phyloP scores from a whole-genome alignment of 2,888 invertebrate species.

The Ennomos quercinarius region DNA sequence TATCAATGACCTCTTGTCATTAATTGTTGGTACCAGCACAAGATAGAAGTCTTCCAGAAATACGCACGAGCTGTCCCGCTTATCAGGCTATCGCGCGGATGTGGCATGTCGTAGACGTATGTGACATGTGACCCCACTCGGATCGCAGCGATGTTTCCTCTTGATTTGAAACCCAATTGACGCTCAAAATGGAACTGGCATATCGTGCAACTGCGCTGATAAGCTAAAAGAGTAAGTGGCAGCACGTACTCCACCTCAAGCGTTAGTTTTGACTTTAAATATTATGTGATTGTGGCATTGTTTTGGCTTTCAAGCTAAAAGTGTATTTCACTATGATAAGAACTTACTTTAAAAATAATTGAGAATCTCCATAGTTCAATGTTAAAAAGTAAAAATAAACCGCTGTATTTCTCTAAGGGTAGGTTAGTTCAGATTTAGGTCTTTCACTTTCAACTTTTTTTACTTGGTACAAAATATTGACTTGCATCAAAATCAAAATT shows the following conservation, averaged over 20 bases:
- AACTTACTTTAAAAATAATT: neutral
- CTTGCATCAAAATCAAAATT: too few species aligned
- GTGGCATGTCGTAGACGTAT: constrained; percentile 55
- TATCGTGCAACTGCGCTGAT: constrained; percentile 7
- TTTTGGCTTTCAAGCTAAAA: neutral
- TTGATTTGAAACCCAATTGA: constrained; percentile 40
- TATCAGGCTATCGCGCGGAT: constrained; percentile 62
- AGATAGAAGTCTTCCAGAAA: constrained; percentile 56
- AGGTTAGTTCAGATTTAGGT: too few species aligned
- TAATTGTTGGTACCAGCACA: constrained; percentile 52
- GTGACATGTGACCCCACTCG: constrained; percentile 63
- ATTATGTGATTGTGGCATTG: constrained; percentile 6
- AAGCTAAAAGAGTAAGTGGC: neutral
- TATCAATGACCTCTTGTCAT: constrained; percentile 65
- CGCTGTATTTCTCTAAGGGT: too few species aligned
- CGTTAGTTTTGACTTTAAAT: constrained; percentile 1
- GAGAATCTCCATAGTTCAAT: neutral
- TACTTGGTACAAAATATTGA: too few species aligned
- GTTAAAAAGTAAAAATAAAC: too few species aligned
- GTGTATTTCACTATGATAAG: too few species aligned
- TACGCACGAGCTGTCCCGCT: constrained; percentile 56
- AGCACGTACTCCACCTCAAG: constrained; percentile 3
- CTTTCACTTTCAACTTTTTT: too few species aligned
- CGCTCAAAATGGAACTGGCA: constrained; percentile 15
- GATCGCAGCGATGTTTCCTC: constrained; percentile 51